Evolutionary conservation across 2,797 vertebrate genomes (phyloP).

Genomic region (Enteromius argenteus): DNA sequence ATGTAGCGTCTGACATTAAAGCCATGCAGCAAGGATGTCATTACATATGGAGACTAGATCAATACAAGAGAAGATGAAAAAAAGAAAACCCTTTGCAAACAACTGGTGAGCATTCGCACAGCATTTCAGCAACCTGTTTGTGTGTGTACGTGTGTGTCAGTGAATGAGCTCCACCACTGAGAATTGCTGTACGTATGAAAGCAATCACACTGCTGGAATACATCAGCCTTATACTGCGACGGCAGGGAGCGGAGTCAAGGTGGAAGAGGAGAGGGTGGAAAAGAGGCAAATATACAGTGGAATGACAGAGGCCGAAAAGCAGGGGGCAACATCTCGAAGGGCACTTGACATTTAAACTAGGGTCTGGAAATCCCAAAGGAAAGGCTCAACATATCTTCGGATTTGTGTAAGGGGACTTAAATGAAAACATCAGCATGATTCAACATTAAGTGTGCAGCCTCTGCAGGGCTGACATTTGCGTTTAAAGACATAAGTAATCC

Average conservation of each 20-base stretch:
- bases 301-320: background rate
- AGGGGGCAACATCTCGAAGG: conserved; percentile 47
- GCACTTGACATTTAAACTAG: conserved; percentile 65
- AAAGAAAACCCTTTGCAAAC: conserved; percentile 7
- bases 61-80: conserved; percentile 46
- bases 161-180: background rate
- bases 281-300: conserved; percentile 13
- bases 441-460: conserved; percentile 56
- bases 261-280: conserved; percentile 18
- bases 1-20: conserved; percentile 53
- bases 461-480: conserved; percentile 60
- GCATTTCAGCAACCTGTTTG: background rate
- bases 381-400: conserved; percentile 51
- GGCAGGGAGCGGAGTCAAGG: background rate
- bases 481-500: conserved; percentile 55
- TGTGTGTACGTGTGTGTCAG: background rate
- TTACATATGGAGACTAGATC: conserved; percentile 56
- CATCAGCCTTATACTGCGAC: conserved; percentile 5
- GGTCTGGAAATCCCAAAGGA: conserved; percentile 58
- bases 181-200: background rate
- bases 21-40: conserved; percentile 53
- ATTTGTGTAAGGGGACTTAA: conserved; percentile 51
- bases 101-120: background rate
- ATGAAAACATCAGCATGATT: conserved; percentile 61
- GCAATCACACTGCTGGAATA: conserved; percentile 6